Evolutionary conservation across 2,797 vertebrate genomes (phyloP), one percentile per base, ranked within the genome.

Genomic region (Chaunax sp.): DNA sequence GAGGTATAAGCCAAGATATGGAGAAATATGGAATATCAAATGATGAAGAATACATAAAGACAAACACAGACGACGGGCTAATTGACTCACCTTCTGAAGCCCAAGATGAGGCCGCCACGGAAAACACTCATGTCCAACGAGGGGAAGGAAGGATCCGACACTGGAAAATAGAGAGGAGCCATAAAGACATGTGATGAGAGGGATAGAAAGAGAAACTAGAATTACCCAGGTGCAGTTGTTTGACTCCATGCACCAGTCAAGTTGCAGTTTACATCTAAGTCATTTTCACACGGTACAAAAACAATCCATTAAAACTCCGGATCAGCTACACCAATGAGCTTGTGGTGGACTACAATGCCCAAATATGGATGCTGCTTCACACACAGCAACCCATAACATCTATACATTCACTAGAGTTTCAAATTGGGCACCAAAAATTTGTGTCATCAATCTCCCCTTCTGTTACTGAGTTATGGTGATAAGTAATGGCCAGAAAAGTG

Each of bases 41-140:
- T 70, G 64, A 82, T 44, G 57, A 45, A 37, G 50, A 62, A 66
- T 19, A 69, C n/a, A 63, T 40, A 3, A 44, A 72, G 25, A 73
- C 30, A 60, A 20, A 63, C 67, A 77, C 0, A 61, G 40, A 64
- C 0, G 2, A 43, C 6, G 9, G 40, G 53, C 43, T 72, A 60
- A 80, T 52, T 50, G 64, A 90, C 96, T 96, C 92, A 98, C 97
- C 87, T 93, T 91, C 16, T 95, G 87, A 98, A 98, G 79, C 90
- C 94, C 5, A 0, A 0, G 80, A 92, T 64, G 43, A 99, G 92
- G 72, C 81, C 88, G 71, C 14, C 18, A 69, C 90, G 94, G 79
- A 97, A 93, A 10, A 25, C 8, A 43, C 3, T 44, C 5, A 84
- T 14, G 13, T 95, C 92, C 70, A 94, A 0, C 2, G 77, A 6